Evolutionary conservation across 2,113 vertebrate genomes (phyloP).

Genomic region (Azemiops feae): DNA sequence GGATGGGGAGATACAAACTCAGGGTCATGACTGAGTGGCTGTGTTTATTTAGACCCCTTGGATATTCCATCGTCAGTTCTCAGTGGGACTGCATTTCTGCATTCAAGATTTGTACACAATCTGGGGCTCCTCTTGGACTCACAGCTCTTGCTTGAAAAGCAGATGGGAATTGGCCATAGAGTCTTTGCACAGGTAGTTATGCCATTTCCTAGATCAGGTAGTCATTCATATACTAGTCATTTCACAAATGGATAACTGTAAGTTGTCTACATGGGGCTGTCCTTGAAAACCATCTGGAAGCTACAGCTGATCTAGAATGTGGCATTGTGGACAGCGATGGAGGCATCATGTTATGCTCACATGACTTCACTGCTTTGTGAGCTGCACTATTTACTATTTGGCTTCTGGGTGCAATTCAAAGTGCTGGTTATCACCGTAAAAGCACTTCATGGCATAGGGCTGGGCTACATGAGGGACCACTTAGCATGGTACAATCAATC

Average conservation of each 20-base stretch:
- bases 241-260: neutral
- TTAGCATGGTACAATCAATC: neutral
- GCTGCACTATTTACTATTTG: neutral
- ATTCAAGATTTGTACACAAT: neutral
- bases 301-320: neutral
- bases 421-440: neutral
- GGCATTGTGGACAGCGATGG: neutral
- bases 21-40: neutral
- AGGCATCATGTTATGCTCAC: neutral
- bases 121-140: neutral
- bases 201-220: neutral
- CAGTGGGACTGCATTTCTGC: neutral
- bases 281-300: neutral
- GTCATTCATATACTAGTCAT: neutral
- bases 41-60: neutral
- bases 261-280: neutral
- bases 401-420: neutral
- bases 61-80: neutral
- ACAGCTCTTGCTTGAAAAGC: neutral
- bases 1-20: neutral
- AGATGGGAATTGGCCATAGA: neutral
- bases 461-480: neutral
- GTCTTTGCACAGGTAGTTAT: neutral
- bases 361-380: neutral
- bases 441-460: neutral